These are phyloP conservation scores for Melanophora roralis DNA, from an alignment of 2,888 invertebrate species.

Conservation along the genomic window DNA sequence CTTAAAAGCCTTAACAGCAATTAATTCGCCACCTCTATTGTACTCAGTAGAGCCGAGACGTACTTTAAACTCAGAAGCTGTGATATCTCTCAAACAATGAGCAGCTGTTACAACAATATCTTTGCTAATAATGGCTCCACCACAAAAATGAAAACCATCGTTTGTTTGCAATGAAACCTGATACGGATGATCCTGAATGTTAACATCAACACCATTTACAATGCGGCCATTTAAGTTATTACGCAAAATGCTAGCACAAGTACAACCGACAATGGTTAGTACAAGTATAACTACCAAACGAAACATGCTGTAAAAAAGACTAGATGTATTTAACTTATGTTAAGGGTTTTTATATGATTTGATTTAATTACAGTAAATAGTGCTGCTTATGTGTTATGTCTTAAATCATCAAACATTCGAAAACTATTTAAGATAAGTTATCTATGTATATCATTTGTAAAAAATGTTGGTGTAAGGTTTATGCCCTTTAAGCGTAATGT, in stretches of 20 bases:
- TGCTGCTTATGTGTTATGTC: too few relatives aligned
- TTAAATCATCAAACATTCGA: too few relatives aligned
- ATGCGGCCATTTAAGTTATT: constrained; percentile 71
- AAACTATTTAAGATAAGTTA: too few relatives aligned
- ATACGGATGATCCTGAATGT: constrained; percentile 76
- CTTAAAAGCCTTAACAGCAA: constrained; percentile 69
- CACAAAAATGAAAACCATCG: constrained; percentile 75
- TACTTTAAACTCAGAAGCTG: constrained; percentile 66
- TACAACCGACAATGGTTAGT: constrained; percentile 60
- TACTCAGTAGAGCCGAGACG: constrained; percentile 74
- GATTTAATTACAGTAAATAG: too few relatives aligned
- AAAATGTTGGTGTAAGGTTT: too few relatives aligned
- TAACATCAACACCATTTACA: constrained; percentile 76
- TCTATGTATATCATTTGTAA: too few relatives aligned
- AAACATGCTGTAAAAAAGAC: constrained; percentile 53
- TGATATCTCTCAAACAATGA: constrained; percentile 71
- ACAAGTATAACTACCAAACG: constrained; percentile 57
- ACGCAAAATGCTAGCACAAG: constrained; percentile 53
- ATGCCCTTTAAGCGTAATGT: too few relatives aligned
- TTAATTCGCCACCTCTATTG: constrained; percentile 73
- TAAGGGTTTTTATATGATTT: too few relatives aligned
- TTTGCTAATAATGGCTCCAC: constrained; percentile 74
- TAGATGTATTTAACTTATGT: background rate
- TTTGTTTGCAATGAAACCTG: constrained; percentile 76
- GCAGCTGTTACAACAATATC: constrained; percentile 76